Evolutionary conservation across 2,797 vertebrate species (phyloP), one percentile per base, ranked within the genome.

Genomic region (Momotus momota): DNA sequence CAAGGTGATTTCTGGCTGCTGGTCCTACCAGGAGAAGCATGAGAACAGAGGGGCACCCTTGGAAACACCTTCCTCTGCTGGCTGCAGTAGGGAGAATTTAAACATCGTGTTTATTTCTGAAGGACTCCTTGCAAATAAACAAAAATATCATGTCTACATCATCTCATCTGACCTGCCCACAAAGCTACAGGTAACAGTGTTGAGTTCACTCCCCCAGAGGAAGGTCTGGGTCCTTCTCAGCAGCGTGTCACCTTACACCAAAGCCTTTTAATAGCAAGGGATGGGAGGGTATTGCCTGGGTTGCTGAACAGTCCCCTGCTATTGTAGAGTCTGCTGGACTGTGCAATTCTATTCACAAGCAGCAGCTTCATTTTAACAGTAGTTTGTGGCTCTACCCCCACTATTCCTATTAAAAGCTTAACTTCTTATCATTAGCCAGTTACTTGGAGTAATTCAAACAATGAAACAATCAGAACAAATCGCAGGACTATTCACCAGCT

Each of bases 401-500:
- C 46, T 21, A 5, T 49, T 81, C 58, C 51, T 60, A 41, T 48
- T 77, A 80, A 75, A 74, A 58, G 71, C 88, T 92, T 82, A 77
- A 70, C 10, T 83, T 71, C 38, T 69, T 65, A 40, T 0, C 7
- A 83, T 62, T 26, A 75, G 66, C 58, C 79, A 15, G 2, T 86
- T 75, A 62, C 38, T 75, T 13, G 25, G 16, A 69, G 58, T 87
- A 62, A 82, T 69, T 92, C 55, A 83, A 78, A 57, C 75, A 90
- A 57, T 60, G 69, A 94, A 94, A 81, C 71, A 77, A 80, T 41
- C 65, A 22, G 57, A 94, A 69, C 48, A 92, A 81, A 70, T 52
- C 54, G 61, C 25, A 83, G 79, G 79, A 38, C 66, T 81, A 62
- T 91, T 96, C 82, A 86, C 57, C 65, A 90, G 85, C 54, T 86